Evolutionary conservation across 2,113 vertebrate species (phyloP), one percentile per base, ranked within the genome.

Genomic region (Eolophus roseicapilla): DNA sequence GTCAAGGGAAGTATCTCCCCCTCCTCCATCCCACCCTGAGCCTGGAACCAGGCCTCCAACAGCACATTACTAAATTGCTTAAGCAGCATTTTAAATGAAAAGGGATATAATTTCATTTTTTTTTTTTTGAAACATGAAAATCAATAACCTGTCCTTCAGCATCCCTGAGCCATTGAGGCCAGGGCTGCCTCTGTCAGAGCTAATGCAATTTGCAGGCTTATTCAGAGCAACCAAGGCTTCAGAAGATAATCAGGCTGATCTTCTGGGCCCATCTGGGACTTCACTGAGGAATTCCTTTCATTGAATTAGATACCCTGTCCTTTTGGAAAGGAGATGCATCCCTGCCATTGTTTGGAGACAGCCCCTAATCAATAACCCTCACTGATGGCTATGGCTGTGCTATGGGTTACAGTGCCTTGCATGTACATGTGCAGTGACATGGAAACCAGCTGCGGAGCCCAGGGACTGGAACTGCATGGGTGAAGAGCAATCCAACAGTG

Each of bases 111-210:
- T 98, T 98, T 98, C 96, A 98, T 98, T 97, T 97, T 95, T 98
- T 97, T 95, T 98, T 29, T 24, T 35, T 35, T 75, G 93, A 97
- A 97, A 98, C 91, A 92, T 93, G 97, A 93, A 97, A 97, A 98
- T 98, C 98, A 97, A 98, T 98, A 98, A 80, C 17, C 96, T 79
- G 98, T 97, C 96, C 98, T 97, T 97, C 97, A 97, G 96, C 93
- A 49, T 91, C 95, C 86, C 81, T 89, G 96, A 98, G 86, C 93
- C 95, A 98, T 96, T 49, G 94, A 86, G 94, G 85, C 96, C 67
- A 78, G 85, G 84, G 79, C 25, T 71, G 46, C 24, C 82, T 95
- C 85, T 67, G 88, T 92, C 87, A 5, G 62, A 97, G 97, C 95
- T 97, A 97, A 98, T 97, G 96, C 95, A 92, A 97, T 97, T 97